Evolutionary conservation across 2,888 invertebrate genomes (phyloP), one percentile per base, ranked within the genome.

Genomic region (Nasonia oneida): DNA sequence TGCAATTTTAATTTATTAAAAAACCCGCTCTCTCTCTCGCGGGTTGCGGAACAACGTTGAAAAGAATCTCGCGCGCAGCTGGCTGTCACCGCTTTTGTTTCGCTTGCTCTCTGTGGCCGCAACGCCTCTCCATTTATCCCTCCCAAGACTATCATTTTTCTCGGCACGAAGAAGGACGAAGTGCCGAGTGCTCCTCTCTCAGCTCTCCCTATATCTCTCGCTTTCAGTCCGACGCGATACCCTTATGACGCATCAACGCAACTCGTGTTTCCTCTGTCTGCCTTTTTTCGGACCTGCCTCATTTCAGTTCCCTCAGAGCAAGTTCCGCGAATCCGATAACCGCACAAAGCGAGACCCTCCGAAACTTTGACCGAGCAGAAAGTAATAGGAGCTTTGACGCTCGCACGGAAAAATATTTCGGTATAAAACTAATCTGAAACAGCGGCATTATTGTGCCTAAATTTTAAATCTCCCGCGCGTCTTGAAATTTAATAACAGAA

Each of bases 131-230:
- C n/a, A 61, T 61, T 61, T 61, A 61, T 23, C 57, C n/a, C n/a
- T 61, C n/a, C n/a, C 57, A 61, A 61, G 57, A 61, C 57, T 61
- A 61, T 61, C 57, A 61, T n/a, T 61, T 61, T 61, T 61, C 57
- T 61, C 57, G 47, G 29, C 29, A 10, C 47, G 47, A 47, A 42
- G 12, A 42, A 61, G 57, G 6, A 61, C 23, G 57, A 61, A 61
- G 57, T 61, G n/a, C 3, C 18, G n/a, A 2, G 18, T 1, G n/a
- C 1, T n/a, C 15, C 57, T 18, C 18, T 57, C 57, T 0, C n/a
- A n/a, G 18, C 29, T 57, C 53, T 15, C 18, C n/a, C 57, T 61
- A 61, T 61, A 61, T 61, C 57, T 61, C 57, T 61, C 57, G 57
- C 8, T 61, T 61, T 61, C 57, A 61, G n/a, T n/a, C n/a, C n/a